phyloP scores from a whole-genome alignment of 2,888 invertebrate genomes.

The Malacosoma neustria region DNA sequence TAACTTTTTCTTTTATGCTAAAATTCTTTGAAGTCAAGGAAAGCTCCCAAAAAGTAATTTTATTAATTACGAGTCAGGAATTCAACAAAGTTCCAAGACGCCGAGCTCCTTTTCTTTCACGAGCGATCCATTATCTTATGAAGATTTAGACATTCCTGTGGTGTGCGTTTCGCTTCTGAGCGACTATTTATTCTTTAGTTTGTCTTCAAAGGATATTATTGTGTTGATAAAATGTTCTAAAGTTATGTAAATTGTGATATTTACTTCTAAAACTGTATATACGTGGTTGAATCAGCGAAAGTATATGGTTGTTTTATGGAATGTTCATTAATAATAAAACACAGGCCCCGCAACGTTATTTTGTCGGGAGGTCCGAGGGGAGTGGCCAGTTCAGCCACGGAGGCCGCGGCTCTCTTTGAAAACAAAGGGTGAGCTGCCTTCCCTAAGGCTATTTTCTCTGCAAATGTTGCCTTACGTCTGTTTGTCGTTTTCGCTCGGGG shows the following conservation, averaged over 20 bases:
- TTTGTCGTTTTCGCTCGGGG: constrained; percentile 50
- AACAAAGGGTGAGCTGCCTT: constrained; percentile 58
- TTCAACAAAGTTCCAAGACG: constrained; percentile 69
- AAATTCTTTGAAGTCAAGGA: constrained; percentile 73
- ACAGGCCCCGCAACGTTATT: constrained; percentile 28
- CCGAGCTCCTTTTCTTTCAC: constrained; percentile 66
- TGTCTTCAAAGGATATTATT: too few species aligned
- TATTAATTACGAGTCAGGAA: constrained; percentile 75
- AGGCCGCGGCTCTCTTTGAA: constrained; percentile 37
- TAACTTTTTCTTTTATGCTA: constrained; percentile 72
- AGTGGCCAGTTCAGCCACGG: constrained; percentile 31
- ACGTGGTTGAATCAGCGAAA: constrained; percentile 16
- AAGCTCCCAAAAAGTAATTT: constrained; percentile 75
- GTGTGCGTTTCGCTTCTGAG: constrained; percentile 39
- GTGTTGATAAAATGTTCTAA: too few species aligned
- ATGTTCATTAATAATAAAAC: constrained; percentile 35
- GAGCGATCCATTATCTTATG: constrained; percentile 73
- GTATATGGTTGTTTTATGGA: constrained; percentile 31
- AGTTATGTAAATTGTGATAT: too few species aligned
- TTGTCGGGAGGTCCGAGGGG: constrained; percentile 23
- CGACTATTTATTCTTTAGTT: constrained; percentile 8
- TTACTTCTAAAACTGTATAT: too few species aligned
- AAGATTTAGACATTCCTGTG: constrained; percentile 72
- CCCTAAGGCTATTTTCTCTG: constrained; percentile 60
- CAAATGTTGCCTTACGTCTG: constrained; percentile 52